Base-by-base conservation (phyloP, 2,888 invertebrate genomes). In the Choreutis nemorana region DNA sequence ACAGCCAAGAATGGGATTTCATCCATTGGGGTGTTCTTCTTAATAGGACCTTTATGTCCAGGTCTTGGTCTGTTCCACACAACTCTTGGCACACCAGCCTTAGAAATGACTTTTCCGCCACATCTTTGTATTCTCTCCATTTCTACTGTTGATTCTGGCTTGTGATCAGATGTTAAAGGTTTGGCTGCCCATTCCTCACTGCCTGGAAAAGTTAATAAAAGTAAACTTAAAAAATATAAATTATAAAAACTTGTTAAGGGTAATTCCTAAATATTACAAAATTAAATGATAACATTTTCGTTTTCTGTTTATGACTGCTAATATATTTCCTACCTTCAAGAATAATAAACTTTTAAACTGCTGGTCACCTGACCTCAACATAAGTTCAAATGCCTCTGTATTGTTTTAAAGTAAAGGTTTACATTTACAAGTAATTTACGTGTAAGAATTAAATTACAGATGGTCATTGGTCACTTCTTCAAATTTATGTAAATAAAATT, bases 1-100 rank as follows among this genome's bases (percentile, higher is more conserved):
- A 99, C 97, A 1, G 98, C 97, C 40, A 99, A 75, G 57, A 97
- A 97, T 0, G 97, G 96, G 49, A 97, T 94, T 64, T 93, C 93
- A 63, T 96, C 95, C 51, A 93, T 92, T 1, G 88, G 89, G 0
- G 96, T 96, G 26, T 91, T 93, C 41, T 94, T 85, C 28, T 93
- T 82, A 7, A 96, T 90, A 1, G 96, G 96, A 1, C 96, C 96
- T 43, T 80, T 81, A 48, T 77, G 78, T 6, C 93, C 92, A 21
- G 88, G 82, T 16, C 90, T 80, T 0, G 97, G 96, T 45, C 98
- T 83, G 65, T 94, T 94, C 98, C 98, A 98, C 0, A 99, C 97
- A 0, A 99, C 97, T 23, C 98, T 82, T 1, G 94, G 93, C 0
- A 98, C 96, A 1, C 97, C 97, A 0, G 86, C 86, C 46, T 88